These are phyloP conservation scores for Syngnathus rostellatus DNA, from an alignment of 2,797 vertebrate species.

Conservation along the genomic window DNA sequence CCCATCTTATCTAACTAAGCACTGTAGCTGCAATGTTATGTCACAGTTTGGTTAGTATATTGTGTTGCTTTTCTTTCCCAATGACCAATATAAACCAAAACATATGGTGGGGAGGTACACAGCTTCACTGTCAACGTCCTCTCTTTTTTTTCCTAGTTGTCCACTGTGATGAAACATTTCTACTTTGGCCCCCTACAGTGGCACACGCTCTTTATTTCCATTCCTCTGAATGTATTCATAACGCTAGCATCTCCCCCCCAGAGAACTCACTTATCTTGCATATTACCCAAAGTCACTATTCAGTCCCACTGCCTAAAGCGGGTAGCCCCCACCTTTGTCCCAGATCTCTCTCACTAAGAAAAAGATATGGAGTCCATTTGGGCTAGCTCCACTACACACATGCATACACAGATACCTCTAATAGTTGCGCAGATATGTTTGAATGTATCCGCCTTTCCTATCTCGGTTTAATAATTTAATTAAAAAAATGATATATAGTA, in stretches of 20 bases:
- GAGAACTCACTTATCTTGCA: slow-evolving; percentile 50
- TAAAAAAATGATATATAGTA: too few species aligned
- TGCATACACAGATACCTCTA: slow-evolving; percentile 6
- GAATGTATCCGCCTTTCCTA: not conserved
- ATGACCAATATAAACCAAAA: not conserved
- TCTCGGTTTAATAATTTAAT: not conserved
- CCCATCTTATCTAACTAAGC: not conserved
- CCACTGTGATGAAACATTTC: not conserved
- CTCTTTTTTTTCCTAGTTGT: not conserved
- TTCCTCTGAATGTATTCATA: slow-evolving; percentile 43
- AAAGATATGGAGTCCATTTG: slow-evolving; percentile 50
- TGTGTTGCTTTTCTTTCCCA: not conserved
- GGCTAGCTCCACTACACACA: slow-evolving; percentile 48
- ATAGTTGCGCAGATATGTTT: slow-evolving; percentile 10
- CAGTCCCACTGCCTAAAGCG: slow-evolving; percentile 27
- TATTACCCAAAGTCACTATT: slow-evolving; percentile 42
- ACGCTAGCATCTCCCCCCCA: slow-evolving; percentile 32
- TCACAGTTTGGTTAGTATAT: not conserved
- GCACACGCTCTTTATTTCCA: slow-evolving; percentile 26
- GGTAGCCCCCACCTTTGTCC: slow-evolving; percentile 52
- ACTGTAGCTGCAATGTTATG: not conserved
- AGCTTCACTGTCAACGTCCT: not conserved
- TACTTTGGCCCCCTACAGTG: not conserved
- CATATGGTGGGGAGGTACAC: not conserved
- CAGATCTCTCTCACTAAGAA: slow-evolving; percentile 55